Percentiles rank a stretch among this genome's conserved stretches.
phyloP scores from a whole-genome alignment of 1,140 invertebrate genomes.

The Drosophila triauraria region DNA sequence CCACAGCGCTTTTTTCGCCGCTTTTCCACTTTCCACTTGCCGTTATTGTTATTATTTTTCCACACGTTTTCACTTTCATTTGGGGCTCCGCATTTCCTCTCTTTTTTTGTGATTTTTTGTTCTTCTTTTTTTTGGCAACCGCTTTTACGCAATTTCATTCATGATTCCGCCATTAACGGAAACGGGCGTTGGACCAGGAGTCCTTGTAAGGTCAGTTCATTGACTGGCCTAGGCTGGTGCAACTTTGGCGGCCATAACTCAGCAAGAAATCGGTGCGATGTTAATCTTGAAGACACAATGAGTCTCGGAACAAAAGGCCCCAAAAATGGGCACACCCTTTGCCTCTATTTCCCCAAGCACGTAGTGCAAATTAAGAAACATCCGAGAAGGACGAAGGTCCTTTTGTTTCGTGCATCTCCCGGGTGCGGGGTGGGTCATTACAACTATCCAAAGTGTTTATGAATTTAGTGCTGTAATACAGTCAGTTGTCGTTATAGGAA shows the following conservation, averaged over 20 bases:
- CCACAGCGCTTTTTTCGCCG: slow-evolving; percentile 32
- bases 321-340: slow-evolving; percentile 26
- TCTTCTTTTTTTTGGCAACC: slow-evolving; percentile 32
- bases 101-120: slow-evolving; percentile 8
- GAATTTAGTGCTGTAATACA: slow-evolving; percentile 66
- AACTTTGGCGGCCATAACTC: slow-evolving; percentile 60
- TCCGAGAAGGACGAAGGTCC: slow-evolving; percentile 38
- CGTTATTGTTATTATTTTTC: slow-evolving; percentile 62
- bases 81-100: slow-evolving; percentile 1
- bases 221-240: slow-evolving; percentile 28
- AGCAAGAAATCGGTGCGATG: slow-evolving; percentile 42
- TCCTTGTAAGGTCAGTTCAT: slow-evolving; percentile 56
- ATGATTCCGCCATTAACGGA: slow-evolving; percentile 62
- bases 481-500: not conserved
- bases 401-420: slow-evolving; percentile 57
- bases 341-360: slow-evolving; percentile 41
- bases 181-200: not conserved
- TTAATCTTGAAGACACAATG: slow-evolving; percentile 72
- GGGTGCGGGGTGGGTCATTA: slow-evolving; percentile 49
- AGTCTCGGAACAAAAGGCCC: not conserved
- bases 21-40: slow-evolving; percentile 28
- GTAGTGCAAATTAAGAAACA: slow-evolving; percentile 72
- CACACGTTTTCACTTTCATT: slow-evolving; percentile 66
- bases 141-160: slow-evolving; percentile 70
- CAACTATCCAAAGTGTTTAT: slow-evolving; percentile 82